Evolutionary conservation across 2,797 vertebrate species (phyloP).

Genomic region (Serranus cabrilla): DNA sequence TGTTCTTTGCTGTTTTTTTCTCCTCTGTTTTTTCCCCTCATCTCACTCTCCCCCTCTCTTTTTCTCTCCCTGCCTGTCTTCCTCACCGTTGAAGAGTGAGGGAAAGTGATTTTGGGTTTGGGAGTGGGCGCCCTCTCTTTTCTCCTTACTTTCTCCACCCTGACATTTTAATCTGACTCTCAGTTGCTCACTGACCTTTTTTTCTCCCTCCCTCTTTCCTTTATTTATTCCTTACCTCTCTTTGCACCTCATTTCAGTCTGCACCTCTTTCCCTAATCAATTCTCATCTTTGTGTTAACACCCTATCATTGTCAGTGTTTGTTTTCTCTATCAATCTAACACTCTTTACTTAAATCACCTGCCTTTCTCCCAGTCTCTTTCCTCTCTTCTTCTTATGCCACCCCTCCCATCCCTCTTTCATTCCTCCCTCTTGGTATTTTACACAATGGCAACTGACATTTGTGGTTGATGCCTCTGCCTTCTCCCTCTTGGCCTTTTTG

Average conservation of each 20-base stretch:
- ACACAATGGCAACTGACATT: constrained; percentile 70
- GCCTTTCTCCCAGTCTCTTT: constrained; percentile 6
- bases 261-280: not conserved
- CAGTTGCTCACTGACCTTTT: constrained; percentile 41
- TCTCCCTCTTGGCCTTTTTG: constrained; percentile 58
- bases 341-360: constrained; percentile 21
- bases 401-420: constrained; percentile 15
- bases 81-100: not conserved
- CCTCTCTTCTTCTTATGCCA: constrained; percentile 1
- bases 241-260: not conserved
- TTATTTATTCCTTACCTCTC: not conserved
- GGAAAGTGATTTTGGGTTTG: constrained; percentile 21
- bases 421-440: constrained; percentile 56
- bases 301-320: not conserved
- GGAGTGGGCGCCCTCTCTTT: constrained; percentile 7
- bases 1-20: constrained; percentile 2
- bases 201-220: not conserved
- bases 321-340: constrained; percentile 9
- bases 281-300: not conserved
- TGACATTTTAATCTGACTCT: constrained; percentile 63
- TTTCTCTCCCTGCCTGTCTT: not conserved
- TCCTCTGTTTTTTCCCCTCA: not conserved
- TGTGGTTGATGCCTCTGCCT: constrained; percentile 41
- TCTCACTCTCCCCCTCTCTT: not conserved
- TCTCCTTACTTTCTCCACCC: constrained; percentile 28